A percentile compares a stretch with the other conserved stretches of the same genome.
These are phyloP conservation scores for Carollia perspicillata DNA, from an alignment of 2,113 vertebrate genomes.

Conservation along the genomic window DNA sequence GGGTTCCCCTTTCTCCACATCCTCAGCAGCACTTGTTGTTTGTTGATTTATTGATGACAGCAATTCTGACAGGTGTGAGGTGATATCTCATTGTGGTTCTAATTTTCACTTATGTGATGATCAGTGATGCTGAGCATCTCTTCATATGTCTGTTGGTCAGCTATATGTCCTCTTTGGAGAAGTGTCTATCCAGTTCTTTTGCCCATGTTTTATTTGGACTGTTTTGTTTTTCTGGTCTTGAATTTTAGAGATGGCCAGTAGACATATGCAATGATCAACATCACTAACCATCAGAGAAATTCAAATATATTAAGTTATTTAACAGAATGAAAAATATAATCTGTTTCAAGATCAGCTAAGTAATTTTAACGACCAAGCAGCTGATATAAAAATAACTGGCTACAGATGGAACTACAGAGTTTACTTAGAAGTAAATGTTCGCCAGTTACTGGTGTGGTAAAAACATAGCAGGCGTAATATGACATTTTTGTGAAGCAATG, in stretches of 20 bases:
- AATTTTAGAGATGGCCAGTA: neutral
- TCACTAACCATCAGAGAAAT: neutral
- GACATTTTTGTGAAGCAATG: neutral
- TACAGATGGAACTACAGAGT: slow-evolving; percentile 32
- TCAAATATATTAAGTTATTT: slow-evolving; percentile 34
- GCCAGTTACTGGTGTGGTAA: neutral
- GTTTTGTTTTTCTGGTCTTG: neutral
- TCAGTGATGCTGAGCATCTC: neutral
- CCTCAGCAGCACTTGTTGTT: neutral
- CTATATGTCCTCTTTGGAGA: neutral
- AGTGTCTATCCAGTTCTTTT: neutral
- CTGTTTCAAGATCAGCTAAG: slow-evolving; percentile 48
- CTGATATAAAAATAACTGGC: slow-evolving; percentile 45
- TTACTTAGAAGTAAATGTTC: slow-evolving; percentile 36
- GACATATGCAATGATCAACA: neutral
- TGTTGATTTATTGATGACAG: neutral
- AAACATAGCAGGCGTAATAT: neutral
- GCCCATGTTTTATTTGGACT: neutral
- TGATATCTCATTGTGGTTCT: neutral
- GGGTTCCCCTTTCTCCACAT: neutral
- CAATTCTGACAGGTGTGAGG: neutral
- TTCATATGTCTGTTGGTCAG: neutral
- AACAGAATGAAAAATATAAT: slow-evolving; percentile 40
- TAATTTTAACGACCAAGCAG: slow-evolving; percentile 42
- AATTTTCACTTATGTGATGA: neutral